These are phyloP conservation scores for Sminthurinus aureus DNA, from an alignment of 2,888 invertebrate species.

Conservation along the genomic window DNA sequence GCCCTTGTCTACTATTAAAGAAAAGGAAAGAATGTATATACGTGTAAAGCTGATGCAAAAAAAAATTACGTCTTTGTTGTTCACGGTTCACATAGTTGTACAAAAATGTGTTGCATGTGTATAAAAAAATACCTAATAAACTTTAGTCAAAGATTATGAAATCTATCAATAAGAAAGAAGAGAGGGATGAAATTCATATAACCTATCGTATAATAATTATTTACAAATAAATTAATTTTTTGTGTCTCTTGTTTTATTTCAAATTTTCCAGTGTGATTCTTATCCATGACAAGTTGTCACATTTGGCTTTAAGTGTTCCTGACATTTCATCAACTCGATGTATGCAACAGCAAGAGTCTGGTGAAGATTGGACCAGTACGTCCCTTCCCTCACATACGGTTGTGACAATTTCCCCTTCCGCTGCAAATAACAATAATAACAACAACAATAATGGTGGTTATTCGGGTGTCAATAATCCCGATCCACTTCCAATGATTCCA, in stretches of 20 bases:
- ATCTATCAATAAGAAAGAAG: too few relatives aligned
- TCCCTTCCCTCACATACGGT: conserved; percentile 57
- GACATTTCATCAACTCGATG: conserved; percentile 53
- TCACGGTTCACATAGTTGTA: too few relatives aligned
- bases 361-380: conserved; percentile 54
- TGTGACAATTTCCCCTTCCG: conserved; percentile 45
- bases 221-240: background rate
- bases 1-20: too few relatives aligned
- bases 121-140: too few relatives aligned
- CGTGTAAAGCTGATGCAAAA: too few relatives aligned
- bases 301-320: conserved; percentile 57
- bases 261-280: conserved; percentile 58
- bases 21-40: too few relatives aligned
- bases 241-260: conserved; percentile 7
- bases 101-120: too few relatives aligned
- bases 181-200: too few relatives aligned
- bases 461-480: conserved; percentile 23
- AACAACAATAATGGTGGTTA: conserved; percentile 4
- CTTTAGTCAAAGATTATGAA: too few relatives aligned
- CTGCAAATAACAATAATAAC: conserved; percentile 38
- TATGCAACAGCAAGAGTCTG: conserved; percentile 41
- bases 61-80: too few relatives aligned
- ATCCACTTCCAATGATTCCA: conserved; percentile 13
- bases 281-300: conserved; percentile 58
- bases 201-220: too few relatives aligned